Percentiles rank a stretch among this genome's conserved stretches.
These are phyloP conservation scores for Chascanopsetta lugubris DNA, from an alignment of 2,113 vertebrate genomes.

Conservation along the genomic window DNA sequence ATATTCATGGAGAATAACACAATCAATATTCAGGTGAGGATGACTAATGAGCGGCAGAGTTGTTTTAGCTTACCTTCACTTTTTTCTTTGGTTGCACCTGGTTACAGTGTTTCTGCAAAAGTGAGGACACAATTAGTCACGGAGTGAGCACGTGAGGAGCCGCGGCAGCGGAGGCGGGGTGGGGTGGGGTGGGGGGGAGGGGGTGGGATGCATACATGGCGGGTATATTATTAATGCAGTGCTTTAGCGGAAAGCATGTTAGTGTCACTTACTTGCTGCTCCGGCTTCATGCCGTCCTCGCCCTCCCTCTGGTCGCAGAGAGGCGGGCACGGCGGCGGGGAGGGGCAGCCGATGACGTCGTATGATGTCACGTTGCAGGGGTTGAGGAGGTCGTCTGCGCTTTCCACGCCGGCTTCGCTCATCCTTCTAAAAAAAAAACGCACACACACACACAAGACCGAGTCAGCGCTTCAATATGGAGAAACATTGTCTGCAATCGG, in stretches of 20 bases:
- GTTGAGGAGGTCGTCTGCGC: constrained; percentile 40
- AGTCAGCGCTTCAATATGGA: neutral
- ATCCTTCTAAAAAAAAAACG: constrained; percentile 59
- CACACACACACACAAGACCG: neutral
- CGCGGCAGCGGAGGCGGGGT: neutral
- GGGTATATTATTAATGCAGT: constrained; percentile 4
- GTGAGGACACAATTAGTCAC: constrained; percentile 53
- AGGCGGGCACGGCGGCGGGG: constrained; percentile 33
- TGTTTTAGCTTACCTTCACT: constrained; percentile 72
- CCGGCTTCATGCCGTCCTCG: constrained; percentile 52
- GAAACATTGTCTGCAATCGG: constrained; percentile 13
- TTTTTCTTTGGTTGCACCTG: constrained; percentile 75
- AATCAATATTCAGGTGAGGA: constrained; percentile 48
- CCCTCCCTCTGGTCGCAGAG: constrained; percentile 40
- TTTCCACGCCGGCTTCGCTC: constrained; percentile 64
- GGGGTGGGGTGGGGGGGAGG: neutral
- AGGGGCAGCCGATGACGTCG: constrained; percentile 37
- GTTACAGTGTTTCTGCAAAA: constrained; percentile 61
- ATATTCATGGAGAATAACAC: constrained; percentile 42
- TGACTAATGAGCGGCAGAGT: constrained; percentile 54
- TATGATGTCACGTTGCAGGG: constrained; percentile 32
- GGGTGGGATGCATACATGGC: neutral
- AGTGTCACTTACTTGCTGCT: constrained; percentile 59
- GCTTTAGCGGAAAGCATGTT: neutral
- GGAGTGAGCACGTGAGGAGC: neutral